Conservation (phyloP, 2,113 vertebrate species). For the Cinclus mexicanus region DNA sequence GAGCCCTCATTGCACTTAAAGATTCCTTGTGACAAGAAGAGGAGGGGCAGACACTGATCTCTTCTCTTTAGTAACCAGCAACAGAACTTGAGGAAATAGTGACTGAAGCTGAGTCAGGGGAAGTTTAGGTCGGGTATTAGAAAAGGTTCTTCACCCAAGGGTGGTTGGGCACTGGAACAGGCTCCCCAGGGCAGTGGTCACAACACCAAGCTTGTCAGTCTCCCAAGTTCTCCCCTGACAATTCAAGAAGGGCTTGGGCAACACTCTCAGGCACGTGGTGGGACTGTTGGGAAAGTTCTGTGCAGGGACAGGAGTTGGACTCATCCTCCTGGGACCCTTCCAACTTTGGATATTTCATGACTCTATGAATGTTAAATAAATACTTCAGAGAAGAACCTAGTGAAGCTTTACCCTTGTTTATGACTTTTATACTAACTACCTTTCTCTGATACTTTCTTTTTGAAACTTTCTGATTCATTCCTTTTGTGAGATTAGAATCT, state of each 20-base stretch:
- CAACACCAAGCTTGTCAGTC: background rate
- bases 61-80: background rate
- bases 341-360: background rate
- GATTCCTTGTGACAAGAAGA: background rate
- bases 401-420: background rate
- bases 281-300: background rate
- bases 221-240: background rate
- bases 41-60: background rate
- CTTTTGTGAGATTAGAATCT: background rate
- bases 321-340: background rate
- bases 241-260: background rate
- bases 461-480: background rate
- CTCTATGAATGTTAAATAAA: slow-evolving; percentile 26
- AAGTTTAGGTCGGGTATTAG: background rate
- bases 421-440: slow-evolving; percentile 10
- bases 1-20: background rate
- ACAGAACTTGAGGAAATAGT: background rate
- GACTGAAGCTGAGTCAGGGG: background rate
- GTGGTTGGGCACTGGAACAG: background rate
- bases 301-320: background rate
- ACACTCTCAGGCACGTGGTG: background rate
- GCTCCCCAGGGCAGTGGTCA: background rate
- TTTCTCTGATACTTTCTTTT: background rate
- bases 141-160: background rate
- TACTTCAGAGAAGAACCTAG: background rate